Conservation (phyloP, 2,888 invertebrate genomes). For the Altica lythri region DNA sequence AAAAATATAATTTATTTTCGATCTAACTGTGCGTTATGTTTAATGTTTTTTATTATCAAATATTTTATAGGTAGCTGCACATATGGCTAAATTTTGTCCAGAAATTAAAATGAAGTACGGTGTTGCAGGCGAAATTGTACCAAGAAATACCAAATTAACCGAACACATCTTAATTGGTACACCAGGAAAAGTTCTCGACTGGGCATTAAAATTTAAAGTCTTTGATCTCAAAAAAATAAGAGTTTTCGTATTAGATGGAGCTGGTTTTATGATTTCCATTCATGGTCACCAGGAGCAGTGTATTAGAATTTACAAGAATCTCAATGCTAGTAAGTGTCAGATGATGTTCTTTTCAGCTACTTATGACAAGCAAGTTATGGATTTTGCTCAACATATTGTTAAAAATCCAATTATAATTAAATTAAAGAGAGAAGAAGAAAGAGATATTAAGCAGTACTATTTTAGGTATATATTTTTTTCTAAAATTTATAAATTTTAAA, state of each 20-base stretch:
- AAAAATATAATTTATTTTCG: too few relatives aligned
- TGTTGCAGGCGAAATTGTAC: constrained; percentile 90
- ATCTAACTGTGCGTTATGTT: too few relatives aligned
- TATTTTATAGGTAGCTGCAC: constrained; percentile 72
- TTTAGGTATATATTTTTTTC: constrained; percentile 59
- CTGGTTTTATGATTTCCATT: constrained; percentile 98
- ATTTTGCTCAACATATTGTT: constrained; percentile 94
- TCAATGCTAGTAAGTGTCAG: constrained; percentile 79
- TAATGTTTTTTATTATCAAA: too few relatives aligned
- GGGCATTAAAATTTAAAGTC: constrained; percentile 82
- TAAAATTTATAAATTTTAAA: too few relatives aligned
- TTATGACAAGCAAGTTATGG: constrained; percentile 91
- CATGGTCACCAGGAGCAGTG: constrained; percentile 98
- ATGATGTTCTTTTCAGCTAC: constrained; percentile 99
- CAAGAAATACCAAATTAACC: constrained; percentile 70
- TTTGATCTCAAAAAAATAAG: constrained; percentile 84
- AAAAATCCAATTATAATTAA: constrained; percentile 88
- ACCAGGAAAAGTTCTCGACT: constrained; percentile 96
- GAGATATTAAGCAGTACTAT: constrained; percentile 96
- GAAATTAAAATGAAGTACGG: constrained; percentile 91
- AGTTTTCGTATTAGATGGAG: constrained; percentile 98
- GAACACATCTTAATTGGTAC: constrained; percentile 97
- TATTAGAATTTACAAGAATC: constrained; percentile 86
- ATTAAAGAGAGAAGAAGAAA: constrained; percentile 89
- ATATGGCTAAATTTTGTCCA: constrained; percentile 92